Conservation (phyloP, 2,888 invertebrate genomes). For the Carabus problematicus region DNA sequence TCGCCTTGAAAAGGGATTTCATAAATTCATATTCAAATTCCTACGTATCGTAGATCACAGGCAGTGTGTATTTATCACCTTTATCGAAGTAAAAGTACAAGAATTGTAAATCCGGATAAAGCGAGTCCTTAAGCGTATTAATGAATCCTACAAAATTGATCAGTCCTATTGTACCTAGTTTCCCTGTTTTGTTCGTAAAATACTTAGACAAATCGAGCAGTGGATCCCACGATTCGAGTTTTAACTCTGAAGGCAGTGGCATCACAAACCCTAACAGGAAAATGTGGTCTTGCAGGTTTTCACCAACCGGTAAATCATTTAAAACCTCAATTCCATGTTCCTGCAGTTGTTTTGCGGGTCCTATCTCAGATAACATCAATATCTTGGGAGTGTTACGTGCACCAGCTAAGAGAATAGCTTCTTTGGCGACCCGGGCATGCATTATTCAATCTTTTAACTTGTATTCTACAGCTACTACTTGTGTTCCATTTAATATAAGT, state of each 20-base stretch:
- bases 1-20: constrained; percentile 52
- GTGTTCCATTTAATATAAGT: constrained; percentile 60
- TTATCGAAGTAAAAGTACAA: constrained; percentile 60
- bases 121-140: constrained; percentile 57
- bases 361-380: constrained; percentile 66
- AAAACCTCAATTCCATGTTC: constrained; percentile 55
- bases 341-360: constrained; percentile 56
- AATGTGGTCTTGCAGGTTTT: constrained; percentile 59
- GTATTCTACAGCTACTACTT: constrained; percentile 56
- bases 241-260: constrained; percentile 13
- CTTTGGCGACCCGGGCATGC: constrained; percentile 59
- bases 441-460: constrained; percentile 47
- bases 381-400: constrained; percentile 70
- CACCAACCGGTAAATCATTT: constrained; percentile 59
- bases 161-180: constrained; percentile 59
- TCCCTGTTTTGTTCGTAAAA: constrained; percentile 61
- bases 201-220: constrained; percentile 58
- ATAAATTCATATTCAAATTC: constrained; percentile 9
- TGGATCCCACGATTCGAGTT: constrained; percentile 27
- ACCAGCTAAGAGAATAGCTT: constrained; percentile 67
- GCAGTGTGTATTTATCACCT: constrained; percentile 44
- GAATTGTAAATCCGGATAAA: constrained; percentile 67
- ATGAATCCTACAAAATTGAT: constrained; percentile 62
- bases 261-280: constrained; percentile 27
- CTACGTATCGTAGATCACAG: constrained; percentile 9